phyloP scores from a whole-genome alignment of 2,888 invertebrate species.

The Zaprionus lineosus region DNA sequence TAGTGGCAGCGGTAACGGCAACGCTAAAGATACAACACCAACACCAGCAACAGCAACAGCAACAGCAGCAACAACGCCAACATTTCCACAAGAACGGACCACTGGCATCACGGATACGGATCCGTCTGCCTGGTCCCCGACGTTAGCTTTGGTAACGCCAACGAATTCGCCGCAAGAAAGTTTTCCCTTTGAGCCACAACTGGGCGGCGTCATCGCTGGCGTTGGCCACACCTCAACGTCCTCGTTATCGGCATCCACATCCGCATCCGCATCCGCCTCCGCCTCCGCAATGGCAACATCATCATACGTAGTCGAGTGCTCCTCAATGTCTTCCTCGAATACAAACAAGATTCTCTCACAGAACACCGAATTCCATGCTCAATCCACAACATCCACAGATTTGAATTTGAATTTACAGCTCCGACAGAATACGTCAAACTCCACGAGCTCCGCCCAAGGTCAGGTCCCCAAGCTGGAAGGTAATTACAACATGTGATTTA shows the following conservation, averaged over 20 bases:
- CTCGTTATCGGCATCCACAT: neutral
- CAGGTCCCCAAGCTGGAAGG: slow-evolving; percentile 64
- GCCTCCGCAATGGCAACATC: slow-evolving; percentile 29
- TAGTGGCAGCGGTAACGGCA: slow-evolving; percentile 3
- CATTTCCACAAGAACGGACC: slow-evolving; percentile 1
- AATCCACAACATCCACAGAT: slow-evolving; percentile 72
- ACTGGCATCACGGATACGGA: slow-evolving; percentile 22
- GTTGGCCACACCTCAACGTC: slow-evolving; percentile 62
- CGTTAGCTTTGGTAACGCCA: slow-evolving; percentile 72
- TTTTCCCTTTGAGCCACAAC: slow-evolving; percentile 51
- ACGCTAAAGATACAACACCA: neutral
- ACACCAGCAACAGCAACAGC: neutral
- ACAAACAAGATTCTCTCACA: slow-evolving; percentile 60
- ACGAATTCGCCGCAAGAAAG: slow-evolving; percentile 73
- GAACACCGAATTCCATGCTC: slow-evolving; percentile 65
- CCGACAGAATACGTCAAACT: slow-evolving; percentile 61
- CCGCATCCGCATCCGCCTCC: slow-evolving; percentile 22
- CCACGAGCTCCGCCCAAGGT: slow-evolving; percentile 36
- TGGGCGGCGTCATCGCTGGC: slow-evolving; percentile 58
- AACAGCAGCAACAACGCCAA: neutral
- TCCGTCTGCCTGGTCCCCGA: slow-evolving; percentile 58
- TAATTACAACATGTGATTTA: too few relatives aligned
- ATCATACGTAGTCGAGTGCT: slow-evolving; percentile 68
- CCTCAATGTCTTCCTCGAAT: slow-evolving; percentile 54
- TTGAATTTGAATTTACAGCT: slow-evolving; percentile 78